Percentiles rank a stretch among this genome's conserved stretches.
These are phyloP conservation scores for Leptinotarsa lineolata DNA, from an alignment of 1,140 invertebrate genomes.

Conservation along the genomic window DNA sequence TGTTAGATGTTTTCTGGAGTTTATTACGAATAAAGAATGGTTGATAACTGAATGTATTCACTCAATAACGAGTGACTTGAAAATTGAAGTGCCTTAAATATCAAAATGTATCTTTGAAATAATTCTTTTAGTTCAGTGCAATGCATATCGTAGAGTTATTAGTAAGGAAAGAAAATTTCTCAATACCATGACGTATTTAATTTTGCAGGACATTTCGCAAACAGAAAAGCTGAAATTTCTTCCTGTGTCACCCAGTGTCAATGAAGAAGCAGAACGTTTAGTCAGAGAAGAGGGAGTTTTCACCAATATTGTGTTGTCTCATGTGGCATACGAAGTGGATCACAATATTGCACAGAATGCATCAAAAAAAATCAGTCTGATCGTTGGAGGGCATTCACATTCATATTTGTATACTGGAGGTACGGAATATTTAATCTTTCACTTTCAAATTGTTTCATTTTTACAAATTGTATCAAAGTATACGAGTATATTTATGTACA, in stretches of 20 bases:
- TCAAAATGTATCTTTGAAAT: too few relatives aligned
- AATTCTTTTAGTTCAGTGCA: too few relatives aligned
- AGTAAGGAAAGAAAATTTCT: too few relatives aligned
- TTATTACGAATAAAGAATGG: too few relatives aligned
- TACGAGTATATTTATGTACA: too few relatives aligned
- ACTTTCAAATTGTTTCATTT: too few relatives aligned
- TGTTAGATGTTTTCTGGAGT: too few relatives aligned
- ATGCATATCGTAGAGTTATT: too few relatives aligned
- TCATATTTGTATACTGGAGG: constrained; percentile 56
- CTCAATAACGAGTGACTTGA: too few relatives aligned
- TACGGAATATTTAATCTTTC: constrained; percentile 10
- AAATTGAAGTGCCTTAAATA: too few relatives aligned
- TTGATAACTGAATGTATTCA: too few relatives aligned
- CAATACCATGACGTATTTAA: neutral
- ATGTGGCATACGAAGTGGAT: constrained; percentile 64
- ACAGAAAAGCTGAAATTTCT: constrained; percentile 58
- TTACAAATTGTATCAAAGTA: too few relatives aligned
- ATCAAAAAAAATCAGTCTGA: constrained; percentile 71
- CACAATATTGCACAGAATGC: constrained; percentile 68
- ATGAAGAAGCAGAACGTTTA: constrained; percentile 52
- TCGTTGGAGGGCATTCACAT: constrained; percentile 89
- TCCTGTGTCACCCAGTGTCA: constrained; percentile 56
- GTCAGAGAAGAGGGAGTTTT: constrained; percentile 53
- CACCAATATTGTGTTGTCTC: constrained; percentile 61
- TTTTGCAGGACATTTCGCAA: constrained; percentile 47